Percentiles rank a stretch among this genome's conserved stretches.
phyloP scores from a whole-genome alignment of 1,140 invertebrate genomes.

The Glomeris maerens region DNA sequence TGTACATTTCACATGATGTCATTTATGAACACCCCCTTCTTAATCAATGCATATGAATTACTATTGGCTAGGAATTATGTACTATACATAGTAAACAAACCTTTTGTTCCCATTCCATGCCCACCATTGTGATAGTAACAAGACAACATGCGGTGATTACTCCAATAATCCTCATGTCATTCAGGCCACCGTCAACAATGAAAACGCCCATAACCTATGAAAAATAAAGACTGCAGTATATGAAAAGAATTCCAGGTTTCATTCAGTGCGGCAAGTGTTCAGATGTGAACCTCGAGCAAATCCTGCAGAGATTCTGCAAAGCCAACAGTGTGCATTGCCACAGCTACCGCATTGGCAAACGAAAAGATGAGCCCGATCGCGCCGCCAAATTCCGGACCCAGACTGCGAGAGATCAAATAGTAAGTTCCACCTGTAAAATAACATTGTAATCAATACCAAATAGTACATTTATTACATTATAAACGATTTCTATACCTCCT shows the following conservation, averaged over 20 bases:
- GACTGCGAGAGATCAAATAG: constrained; percentile 91
- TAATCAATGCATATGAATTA: too few species aligned
- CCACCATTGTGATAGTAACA: constrained; percentile 69
- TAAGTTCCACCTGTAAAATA: constrained; percentile 70
- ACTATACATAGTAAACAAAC: neutral
- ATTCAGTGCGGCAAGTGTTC: constrained; percentile 19
- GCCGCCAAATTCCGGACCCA: constrained; percentile 94
- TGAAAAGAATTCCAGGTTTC: constrained; percentile 32
- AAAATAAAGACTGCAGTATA: constrained; percentile 31
- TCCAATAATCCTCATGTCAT: constrained; percentile 46
- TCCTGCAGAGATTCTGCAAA: constrained; percentile 78
- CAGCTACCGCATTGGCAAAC: constrained; percentile 89
- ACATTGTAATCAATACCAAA: constrained; percentile 6
- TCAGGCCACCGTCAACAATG: constrained; percentile 29
- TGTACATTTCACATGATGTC: too few species aligned
- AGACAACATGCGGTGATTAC: constrained; percentile 55
- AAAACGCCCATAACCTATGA: constrained; percentile 20
- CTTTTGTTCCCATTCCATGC: constrained; percentile 45
- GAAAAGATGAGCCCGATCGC: constrained; percentile 95
- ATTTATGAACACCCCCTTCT: too few species aligned
- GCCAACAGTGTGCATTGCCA: constrained; percentile 95
- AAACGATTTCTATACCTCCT: constrained; percentile 29
- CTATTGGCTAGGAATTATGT: too few species aligned
- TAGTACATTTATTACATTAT: constrained; percentile 1
- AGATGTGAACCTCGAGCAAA: constrained; percentile 24